A percentile compares a stretch with the other conserved stretches of the same genome.
These are phyloP conservation scores for Procambarus virginalis DNA, from an alignment of 1,140 invertebrate genomes.

Conservation along the genomic window DNA sequence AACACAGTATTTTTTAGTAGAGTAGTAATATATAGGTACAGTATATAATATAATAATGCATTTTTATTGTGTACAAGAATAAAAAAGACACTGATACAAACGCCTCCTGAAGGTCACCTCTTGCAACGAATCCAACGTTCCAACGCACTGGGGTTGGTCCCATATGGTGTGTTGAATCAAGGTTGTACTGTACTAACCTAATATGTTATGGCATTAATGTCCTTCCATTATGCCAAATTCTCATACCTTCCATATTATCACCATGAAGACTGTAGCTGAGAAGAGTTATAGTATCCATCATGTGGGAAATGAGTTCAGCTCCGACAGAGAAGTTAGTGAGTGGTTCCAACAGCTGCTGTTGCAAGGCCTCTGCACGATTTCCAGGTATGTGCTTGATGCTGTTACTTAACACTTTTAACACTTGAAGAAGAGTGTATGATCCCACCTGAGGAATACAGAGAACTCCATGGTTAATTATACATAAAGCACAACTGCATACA, in stretches of 20 bases:
- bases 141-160: too few species aligned
- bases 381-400: conserved; percentile 72
- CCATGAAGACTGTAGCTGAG: conserved; percentile 69
- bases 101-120: too few species aligned
- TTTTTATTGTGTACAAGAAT: too few species aligned
- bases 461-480: neutral
- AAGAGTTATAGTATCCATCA: conserved; percentile 73
- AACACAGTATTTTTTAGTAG: too few species aligned
- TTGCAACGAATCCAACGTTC: too few species aligned
- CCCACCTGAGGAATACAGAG: conserved; percentile 57
- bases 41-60: too few species aligned
- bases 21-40: too few species aligned
- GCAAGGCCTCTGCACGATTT: conserved; percentile 58
- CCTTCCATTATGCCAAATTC: neutral
- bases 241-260: conserved; percentile 76
- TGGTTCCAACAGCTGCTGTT: conserved; percentile 70
- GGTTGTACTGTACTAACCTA: too few species aligned
- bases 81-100: too few species aligned
- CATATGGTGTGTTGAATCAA: too few species aligned
- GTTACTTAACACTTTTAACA: conserved; percentile 73
- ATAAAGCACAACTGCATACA: too few species aligned
- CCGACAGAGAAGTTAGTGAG: conserved; percentile 73
- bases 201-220: too few species aligned
- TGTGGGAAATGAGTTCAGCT: conserved; percentile 73
- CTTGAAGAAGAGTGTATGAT: conserved; percentile 70